A percentile compares a stretch with the other conserved stretches of the same genome.
Evolutionary conservation across 2,797 vertebrate genomes (phyloP).

Genomic region (Chloroceryle inda): DNA sequence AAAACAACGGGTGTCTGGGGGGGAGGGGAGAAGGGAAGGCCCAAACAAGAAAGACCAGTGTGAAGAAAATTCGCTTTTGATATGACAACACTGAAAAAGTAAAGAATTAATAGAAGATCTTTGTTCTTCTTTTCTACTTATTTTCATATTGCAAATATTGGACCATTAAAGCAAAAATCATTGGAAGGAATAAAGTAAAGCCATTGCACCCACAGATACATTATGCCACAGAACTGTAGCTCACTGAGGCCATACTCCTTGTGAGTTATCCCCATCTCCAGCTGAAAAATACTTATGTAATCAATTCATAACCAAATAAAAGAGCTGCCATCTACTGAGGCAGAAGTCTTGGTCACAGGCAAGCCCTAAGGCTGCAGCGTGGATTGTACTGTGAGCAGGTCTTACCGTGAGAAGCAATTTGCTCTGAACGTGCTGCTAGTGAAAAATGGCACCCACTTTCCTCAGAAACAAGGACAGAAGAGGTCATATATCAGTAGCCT

Average conservation of each 20-base stretch:
- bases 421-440: background rate
- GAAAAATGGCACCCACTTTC: background rate
- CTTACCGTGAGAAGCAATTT: background rate
- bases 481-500: background rate
- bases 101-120: background rate
- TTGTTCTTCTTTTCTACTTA: background rate
- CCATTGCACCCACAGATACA: background rate
- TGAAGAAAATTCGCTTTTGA: background rate
- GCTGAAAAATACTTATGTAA: background rate
- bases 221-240: background rate
- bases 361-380: accelerated
- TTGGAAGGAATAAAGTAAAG: background rate
- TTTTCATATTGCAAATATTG: background rate
- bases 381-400: accelerated
- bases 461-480: background rate
- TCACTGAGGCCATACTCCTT: background rate
- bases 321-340: accelerated
- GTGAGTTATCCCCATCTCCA: background rate
- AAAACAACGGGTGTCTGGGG: background rate
- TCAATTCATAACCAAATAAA: background rate
- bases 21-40: accelerated
- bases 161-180: background rate
- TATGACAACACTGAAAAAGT: background rate
- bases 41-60: background rate
- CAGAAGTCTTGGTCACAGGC: background rate